Percentiles rank a stretch among this genome's conserved stretches.
Evolutionary conservation across 2,888 invertebrate species (phyloP).

Genomic region (Chydorus sphaericus): DNA sequence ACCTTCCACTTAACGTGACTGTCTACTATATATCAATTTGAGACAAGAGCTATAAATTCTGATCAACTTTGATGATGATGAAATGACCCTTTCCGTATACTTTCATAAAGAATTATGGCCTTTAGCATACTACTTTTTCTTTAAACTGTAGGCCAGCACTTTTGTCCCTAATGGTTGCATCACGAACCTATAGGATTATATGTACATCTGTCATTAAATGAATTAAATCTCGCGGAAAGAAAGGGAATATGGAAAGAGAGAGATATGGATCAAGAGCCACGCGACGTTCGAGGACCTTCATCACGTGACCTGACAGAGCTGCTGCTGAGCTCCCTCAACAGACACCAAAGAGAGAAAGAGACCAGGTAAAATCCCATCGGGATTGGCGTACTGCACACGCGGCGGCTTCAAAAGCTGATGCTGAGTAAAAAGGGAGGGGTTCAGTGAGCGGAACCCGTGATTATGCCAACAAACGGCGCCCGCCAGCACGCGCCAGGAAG

Average conservation of each 20-base stretch:
- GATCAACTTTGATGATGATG: too few species aligned
- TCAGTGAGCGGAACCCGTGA: not conserved
- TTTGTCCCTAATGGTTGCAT: too few species aligned
- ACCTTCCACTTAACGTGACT: too few species aligned
- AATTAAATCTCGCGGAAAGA: not conserved
- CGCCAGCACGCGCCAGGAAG: slow-evolving; percentile 2
- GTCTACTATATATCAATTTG: too few species aligned
- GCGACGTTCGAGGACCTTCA: not conserved
- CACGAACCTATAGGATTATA: too few species aligned
- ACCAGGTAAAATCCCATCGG: not conserved
- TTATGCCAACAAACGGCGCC: slow-evolving; percentile 6
- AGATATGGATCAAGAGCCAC: not conserved
- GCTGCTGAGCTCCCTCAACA: too few species aligned
- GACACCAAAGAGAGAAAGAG: slow-evolving; percentile 1
- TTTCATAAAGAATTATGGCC: too few species aligned
- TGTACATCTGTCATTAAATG: not conserved
- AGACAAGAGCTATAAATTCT: too few species aligned
- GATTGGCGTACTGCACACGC: slow-evolving; percentile 5
- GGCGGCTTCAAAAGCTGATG: not conserved
- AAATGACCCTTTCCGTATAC: too few species aligned
- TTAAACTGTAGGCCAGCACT: too few species aligned
- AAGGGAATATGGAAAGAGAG: not conserved
- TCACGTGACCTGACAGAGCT: slow-evolving; percentile 4
- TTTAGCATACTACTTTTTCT: too few species aligned
- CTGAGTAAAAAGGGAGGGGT: not conserved